Evolutionary conservation across 2,888 invertebrate genomes (phyloP).

Genomic region (Hirtodrosophila cameraria): DNA sequence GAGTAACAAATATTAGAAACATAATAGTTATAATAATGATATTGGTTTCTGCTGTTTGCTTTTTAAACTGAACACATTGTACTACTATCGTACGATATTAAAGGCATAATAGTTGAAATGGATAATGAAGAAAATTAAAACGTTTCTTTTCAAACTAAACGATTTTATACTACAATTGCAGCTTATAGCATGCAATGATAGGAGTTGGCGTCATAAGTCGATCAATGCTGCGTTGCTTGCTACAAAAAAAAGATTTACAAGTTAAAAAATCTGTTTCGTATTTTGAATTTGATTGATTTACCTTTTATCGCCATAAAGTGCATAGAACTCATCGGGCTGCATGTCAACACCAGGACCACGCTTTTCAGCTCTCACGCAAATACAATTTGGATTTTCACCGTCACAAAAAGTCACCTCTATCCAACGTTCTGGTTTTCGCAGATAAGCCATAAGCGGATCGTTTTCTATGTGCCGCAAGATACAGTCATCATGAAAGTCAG

Average conservation of each 20-base stretch:
- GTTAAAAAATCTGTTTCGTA: too few species aligned
- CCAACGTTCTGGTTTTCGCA: slow-evolving; percentile 40
- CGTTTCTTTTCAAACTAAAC: background rate
- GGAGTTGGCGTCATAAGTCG: slow-evolving; percentile 19
- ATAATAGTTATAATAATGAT: background rate
- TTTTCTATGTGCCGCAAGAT: slow-evolving; percentile 46
- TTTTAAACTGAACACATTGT: too few species aligned
- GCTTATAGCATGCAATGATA: slow-evolving; percentile 25
- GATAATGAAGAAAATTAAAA: too few species aligned
- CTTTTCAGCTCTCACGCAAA: slow-evolving; percentile 29
- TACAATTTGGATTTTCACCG: background rate
- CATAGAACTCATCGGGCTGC: slow-evolving; percentile 48
- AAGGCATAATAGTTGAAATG: too few species aligned
- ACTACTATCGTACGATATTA: too few species aligned
- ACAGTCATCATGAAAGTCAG: slow-evolving; percentile 59
- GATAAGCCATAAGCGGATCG: slow-evolving; percentile 43
- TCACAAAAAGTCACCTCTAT: slow-evolving; percentile 5
- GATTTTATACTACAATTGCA: slow-evolving; percentile 8
- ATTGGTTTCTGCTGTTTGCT: background rate
- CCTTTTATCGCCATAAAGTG: slow-evolving; percentile 71
- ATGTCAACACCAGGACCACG: slow-evolving; percentile 62
- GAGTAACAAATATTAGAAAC: background rate
- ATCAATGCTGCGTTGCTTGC: slow-evolving; percentile 38
- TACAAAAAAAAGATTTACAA: slow-evolving; percentile 4
- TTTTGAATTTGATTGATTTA: slow-evolving; percentile 22